Evolutionary conservation across 2,888 invertebrate species (phyloP).

Genomic region (Hypomecis punctinalis): DNA sequence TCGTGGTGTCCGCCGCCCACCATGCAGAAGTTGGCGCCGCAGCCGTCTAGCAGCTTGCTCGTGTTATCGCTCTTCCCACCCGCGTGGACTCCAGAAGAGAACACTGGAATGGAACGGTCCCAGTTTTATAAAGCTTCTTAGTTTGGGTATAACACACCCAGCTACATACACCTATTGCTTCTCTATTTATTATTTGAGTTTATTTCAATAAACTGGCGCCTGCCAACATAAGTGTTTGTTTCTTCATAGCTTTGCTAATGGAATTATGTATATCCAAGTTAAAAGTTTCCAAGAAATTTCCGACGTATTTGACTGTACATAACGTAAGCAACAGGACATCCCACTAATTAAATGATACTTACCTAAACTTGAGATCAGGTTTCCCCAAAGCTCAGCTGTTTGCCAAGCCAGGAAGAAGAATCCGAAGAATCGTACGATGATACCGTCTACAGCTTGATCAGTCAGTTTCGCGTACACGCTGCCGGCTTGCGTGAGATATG

Average conservation of each 20-base stretch:
- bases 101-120: constrained; percentile 76
- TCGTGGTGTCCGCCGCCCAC: constrained; percentile 86
- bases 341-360: constrained; percentile 62
- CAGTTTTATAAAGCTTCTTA: background rate
- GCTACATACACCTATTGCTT: too few relatives aligned
- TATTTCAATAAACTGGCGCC: too few relatives aligned
- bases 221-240: too few relatives aligned
- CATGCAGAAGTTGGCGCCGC: constrained; percentile 94
- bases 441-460: constrained; percentile 94
- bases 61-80: constrained; percentile 73
- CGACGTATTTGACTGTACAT: too few relatives aligned
- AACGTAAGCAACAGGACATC: too few relatives aligned
- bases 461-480: constrained; percentile 92
- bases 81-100: constrained; percentile 91
- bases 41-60: constrained; percentile 83
- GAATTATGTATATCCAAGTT: too few relatives aligned
- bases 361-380: constrained; percentile 97
- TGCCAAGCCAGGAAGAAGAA: constrained; percentile 99
- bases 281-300: too few relatives aligned
- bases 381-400: constrained; percentile 98
- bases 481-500: constrained; percentile 97
- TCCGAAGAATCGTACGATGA: constrained; percentile 98
- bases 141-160: too few relatives aligned
- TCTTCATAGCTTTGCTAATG: too few relatives aligned
- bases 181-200: too few relatives aligned